phyloP scores from a whole-genome alignment of 2,888 invertebrate genomes.

The Diplazon laetatorius region DNA sequence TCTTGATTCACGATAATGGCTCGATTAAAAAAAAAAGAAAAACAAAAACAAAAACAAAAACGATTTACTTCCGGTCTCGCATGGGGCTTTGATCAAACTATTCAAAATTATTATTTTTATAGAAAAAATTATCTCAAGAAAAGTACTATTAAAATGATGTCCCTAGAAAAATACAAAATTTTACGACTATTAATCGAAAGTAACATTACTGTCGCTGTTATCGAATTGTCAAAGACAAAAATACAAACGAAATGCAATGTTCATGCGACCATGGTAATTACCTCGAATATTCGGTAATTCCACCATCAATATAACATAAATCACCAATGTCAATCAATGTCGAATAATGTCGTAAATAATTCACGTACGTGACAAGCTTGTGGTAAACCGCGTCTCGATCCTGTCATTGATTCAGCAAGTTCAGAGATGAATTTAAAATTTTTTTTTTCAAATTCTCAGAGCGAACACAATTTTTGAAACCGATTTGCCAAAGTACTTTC shows the following conservation, averaged over 20 bases:
- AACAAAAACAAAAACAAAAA: neutral
- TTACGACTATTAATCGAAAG: neutral
- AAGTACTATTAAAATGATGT: neutral
- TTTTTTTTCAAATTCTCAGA: conserved; percentile 47
- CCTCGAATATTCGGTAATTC: neutral
- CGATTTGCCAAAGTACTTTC: conserved; percentile 39
- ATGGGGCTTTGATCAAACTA: neutral
- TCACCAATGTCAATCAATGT: neutral
- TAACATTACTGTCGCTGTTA: neutral
- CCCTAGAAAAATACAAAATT: neutral
- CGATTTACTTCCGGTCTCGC: too few species aligned
- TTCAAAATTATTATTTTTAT: neutral
- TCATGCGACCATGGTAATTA: too few species aligned
- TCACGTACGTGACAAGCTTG: neutral
- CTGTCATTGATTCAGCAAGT: conserved; percentile 24
- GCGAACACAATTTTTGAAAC: conserved; percentile 45
- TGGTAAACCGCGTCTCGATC: neutral
- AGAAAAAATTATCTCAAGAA: neutral
- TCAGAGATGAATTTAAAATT: conserved; percentile 35
- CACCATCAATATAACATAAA: neutral
- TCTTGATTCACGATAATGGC: conserved; percentile 23
- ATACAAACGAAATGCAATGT: too few species aligned
- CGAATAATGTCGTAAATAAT: conserved; percentile 1
- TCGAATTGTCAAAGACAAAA: neutral
- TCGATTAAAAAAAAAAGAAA: conserved; percentile 4